phyloP scores from a whole-genome alignment of 2,888 invertebrate genomes.

The Lasius platythorax region DNA sequence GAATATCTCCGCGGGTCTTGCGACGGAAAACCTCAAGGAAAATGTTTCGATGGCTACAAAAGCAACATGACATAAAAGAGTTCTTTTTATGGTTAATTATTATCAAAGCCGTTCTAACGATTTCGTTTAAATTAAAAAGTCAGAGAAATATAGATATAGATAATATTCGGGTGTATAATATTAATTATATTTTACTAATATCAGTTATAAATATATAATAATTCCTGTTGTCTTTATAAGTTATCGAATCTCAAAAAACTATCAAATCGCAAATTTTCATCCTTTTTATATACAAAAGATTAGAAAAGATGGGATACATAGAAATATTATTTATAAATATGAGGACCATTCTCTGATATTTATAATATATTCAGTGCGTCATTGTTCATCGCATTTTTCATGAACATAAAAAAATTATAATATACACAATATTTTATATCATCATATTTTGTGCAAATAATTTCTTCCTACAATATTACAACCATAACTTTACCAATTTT shows the following conservation, averaged over 20 bases:
- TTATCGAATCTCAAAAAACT: neutral
- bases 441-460: neutral
- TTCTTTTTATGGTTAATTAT: slow-evolving; percentile 1
- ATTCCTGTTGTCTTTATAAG: neutral
- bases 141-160: neutral
- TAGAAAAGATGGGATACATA: too few species aligned
- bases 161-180: neutral
- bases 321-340: neutral
- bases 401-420: neutral
- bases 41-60: slow-evolving; percentile 5
- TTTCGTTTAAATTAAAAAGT: slow-evolving; percentile 1
- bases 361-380: neutral
- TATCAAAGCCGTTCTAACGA: neutral
- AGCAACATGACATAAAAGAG: neutral
- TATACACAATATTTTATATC: neutral
- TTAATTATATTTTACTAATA: neutral
- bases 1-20: neutral
- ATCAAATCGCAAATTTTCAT: neutral
- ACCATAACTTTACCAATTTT: neutral
- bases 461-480: neutral
- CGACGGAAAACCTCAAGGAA: neutral
- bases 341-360: neutral
- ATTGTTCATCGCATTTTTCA: neutral
- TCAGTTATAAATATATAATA: neutral
- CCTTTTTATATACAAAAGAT: neutral